Conservation (phyloP, 2,888 invertebrate species). For the Baccha elongata region DNA sequence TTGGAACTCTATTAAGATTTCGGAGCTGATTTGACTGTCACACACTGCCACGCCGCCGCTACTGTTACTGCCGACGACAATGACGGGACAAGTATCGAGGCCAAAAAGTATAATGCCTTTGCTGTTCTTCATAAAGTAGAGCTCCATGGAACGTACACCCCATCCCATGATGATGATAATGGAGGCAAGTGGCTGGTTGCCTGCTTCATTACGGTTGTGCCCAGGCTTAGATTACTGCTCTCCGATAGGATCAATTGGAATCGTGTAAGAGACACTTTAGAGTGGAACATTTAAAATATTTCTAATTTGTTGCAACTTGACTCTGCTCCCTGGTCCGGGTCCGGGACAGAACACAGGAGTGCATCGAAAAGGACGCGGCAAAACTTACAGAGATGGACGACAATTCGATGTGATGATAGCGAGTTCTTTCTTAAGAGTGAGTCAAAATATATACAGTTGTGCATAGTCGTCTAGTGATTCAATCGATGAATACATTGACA, state of each 20-base stretch:
- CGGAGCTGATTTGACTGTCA: conserved; percentile 70
- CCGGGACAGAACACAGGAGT: conserved; percentile 8
- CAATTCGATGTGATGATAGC: conserved; percentile 33
- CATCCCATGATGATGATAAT: conserved; percentile 32
- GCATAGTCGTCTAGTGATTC: conserved; percentile 61
- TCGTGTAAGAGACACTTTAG: conserved; percentile 74
- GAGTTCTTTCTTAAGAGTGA: conserved; percentile 34
- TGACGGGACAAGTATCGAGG: conserved; percentile 22
- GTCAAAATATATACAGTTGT: conserved; percentile 60
- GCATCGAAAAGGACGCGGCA: conserved; percentile 6
- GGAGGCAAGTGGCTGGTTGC: conserved; percentile 39
- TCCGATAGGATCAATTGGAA: conserved; percentile 72
- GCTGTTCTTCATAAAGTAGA: conserved; percentile 31
- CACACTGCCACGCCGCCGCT: conserved; percentile 36
- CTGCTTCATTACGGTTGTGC: conserved; percentile 64
- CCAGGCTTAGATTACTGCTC: conserved; percentile 63
- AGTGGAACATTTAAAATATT: conserved; percentile 74
- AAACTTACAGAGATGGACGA: background rate
- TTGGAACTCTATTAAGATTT: conserved; percentile 74
- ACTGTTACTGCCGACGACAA: background rate
- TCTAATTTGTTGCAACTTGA: conserved; percentile 74
- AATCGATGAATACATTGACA: conserved; percentile 74
- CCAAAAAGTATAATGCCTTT: conserved; percentile 56
- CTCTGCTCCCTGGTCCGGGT: conserved; percentile 40
- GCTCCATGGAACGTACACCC: background rate